A percentile compares a stretch with the other conserved stretches of the same genome.
These are phyloP conservation scores for Drosophila flavopinicola DNA, from an alignment of 2,888 invertebrate species.

Conservation along the genomic window DNA sequence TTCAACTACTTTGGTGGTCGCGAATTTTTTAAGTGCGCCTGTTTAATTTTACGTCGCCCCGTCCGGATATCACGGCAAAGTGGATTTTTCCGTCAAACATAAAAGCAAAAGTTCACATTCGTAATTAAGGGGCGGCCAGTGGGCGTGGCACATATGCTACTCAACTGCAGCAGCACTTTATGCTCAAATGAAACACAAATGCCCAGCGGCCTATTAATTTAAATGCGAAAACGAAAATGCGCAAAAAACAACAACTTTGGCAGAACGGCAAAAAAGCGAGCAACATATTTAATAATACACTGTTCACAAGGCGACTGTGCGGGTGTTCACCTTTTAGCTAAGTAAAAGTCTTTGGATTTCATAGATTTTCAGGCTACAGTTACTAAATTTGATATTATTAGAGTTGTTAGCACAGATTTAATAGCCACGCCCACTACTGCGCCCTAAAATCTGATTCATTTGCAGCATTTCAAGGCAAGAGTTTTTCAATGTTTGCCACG, in stretches of 20 bases:
- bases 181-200: conserved; percentile 75
- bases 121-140: conserved; percentile 55
- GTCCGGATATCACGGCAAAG: conserved; percentile 77
- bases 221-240: conserved; percentile 51
- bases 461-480: too few relatives aligned
- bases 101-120: conserved; percentile 64
- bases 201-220: conserved; percentile 74
- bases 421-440: too few relatives aligned
- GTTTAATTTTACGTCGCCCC: conserved; percentile 64
- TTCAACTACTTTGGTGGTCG: conserved; percentile 64
- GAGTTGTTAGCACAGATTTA: too few relatives aligned
- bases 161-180: conserved; percentile 61
- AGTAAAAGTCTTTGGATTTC: too few relatives aligned
- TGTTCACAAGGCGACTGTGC: not conserved
- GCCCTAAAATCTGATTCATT: too few relatives aligned
- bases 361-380: too few relatives aligned
- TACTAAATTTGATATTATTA: too few relatives aligned
- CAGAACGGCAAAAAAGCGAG: conserved; percentile 6
- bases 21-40: conserved; percentile 63
- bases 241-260: conserved; percentile 21
- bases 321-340: too few relatives aligned
- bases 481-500: too few relatives aligned
- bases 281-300: conserved; percentile 12
- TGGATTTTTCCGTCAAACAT: conserved; percentile 79
- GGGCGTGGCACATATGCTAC: conserved; percentile 26